A percentile compares a stretch with the other conserved stretches of the same genome.
phyloP scores from a whole-genome alignment of 2,888 invertebrate genomes.

The Brenthis hecate region DNA sequence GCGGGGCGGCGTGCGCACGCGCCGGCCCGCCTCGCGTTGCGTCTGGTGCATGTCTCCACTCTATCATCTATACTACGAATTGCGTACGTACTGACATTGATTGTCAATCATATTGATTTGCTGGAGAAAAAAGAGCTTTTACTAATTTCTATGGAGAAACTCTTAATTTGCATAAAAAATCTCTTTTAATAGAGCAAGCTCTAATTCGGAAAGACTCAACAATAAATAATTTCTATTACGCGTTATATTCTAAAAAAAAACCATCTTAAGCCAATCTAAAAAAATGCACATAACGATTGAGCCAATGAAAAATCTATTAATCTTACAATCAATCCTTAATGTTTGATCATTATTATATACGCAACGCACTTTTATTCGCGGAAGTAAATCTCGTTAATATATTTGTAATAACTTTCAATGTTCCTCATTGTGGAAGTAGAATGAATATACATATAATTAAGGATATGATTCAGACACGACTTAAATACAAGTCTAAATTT shows the following conservation, averaged over 20 bases:
- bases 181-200: no score
- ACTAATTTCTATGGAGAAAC: no score
- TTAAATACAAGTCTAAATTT: conserved; percentile 28
- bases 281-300: no score
- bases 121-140: neutral
- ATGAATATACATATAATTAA: conserved; percentile 32
- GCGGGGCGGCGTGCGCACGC: conserved; percentile 41
- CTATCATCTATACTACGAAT: conserved; percentile 15
- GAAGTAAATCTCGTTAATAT: conserved; percentile 5
- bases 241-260: no score
- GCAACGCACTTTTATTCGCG: neutral
- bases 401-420: conserved; percentile 13
- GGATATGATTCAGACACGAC: conserved; percentile 33
- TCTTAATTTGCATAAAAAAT: no score
- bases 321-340: no score
- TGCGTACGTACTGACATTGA: conserved; percentile 7
- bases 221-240: no score
- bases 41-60: conserved; percentile 36
- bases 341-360: no score
- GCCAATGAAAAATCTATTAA: no score
- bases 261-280: no score
- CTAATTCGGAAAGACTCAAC: no score
- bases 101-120: conserved; percentile 1
- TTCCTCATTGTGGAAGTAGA: conserved; percentile 8
- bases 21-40: conserved; percentile 39